Evolutionary conservation across 2,888 invertebrate species (phyloP), one percentile per base, ranked within the genome.

Genomic region (Silvanus unidentatus): DNA sequence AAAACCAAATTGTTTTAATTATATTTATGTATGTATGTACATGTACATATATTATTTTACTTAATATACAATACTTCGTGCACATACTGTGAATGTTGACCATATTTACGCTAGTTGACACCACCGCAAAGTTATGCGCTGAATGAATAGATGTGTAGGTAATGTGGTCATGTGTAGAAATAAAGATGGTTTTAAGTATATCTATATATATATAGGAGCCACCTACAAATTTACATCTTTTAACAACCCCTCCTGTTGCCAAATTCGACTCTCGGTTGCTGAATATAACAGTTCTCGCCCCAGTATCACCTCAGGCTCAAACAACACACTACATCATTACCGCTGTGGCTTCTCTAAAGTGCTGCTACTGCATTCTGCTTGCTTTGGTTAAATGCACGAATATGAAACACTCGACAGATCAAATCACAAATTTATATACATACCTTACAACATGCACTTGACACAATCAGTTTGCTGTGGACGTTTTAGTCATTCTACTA

Each of bases 261-360:
- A 12, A 37, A 37, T 37, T 37, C 37, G 37, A 15, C 37, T 37
- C 37, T 12, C n/a, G 45, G 48, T 46, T 52, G 55, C 55, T 57
- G 55, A 56, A 57, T 59, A 54, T 59, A 56, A 50, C 53, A 53
- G 53, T 55, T 56, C 52, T 48, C 50, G 52, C 48, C 57, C 47
- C 41, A 38, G 43, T 41, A 56, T 52, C 56, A 53, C 59, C 59
- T 58, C 56, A 51, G 56, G 53, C 55, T 52, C 52, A 47, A 54
- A 58, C 56, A 50, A 57, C 58, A 58, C 58, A 59, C 60, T 59
- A 58, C 56, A 60, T 61, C 62, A 62, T 62, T 60, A 62, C 57
- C 51, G 51, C 53, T 53, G 52, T 50, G 53, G 53, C 49, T 55
- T 53, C 53, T 49, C 47, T 45, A 54, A 57, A 57, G 54, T 59